Evolutionary conservation across 2,797 vertebrate genomes (phyloP).

Genomic region (Aythya fuligula): DNA sequence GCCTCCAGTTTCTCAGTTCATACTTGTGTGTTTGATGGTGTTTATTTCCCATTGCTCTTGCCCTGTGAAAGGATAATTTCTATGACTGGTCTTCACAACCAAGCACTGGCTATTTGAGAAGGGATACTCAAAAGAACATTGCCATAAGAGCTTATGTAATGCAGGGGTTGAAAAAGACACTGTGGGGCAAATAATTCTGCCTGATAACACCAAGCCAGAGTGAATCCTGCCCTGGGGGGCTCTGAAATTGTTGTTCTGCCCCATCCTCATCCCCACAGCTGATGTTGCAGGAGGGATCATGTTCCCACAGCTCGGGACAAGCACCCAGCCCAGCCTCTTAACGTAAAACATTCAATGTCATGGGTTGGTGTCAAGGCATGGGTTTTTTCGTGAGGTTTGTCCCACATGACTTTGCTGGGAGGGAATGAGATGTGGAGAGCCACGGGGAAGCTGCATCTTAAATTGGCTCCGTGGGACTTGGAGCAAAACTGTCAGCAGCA

Average conservation of each 20-base stretch:
- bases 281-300: not conserved
- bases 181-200: not conserved
- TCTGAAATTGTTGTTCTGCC: not conserved
- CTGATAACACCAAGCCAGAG: not conserved
- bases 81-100: not conserved
- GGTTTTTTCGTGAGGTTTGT: not conserved
- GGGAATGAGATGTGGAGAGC: not conserved
- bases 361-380: not conserved
- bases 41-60: not conserved
- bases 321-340: not conserved
- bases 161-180: not conserved
- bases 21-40: not conserved
- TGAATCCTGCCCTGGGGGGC: not conserved
- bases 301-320: not conserved
- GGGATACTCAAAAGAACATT: not conserved
- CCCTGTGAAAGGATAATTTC: not conserved
- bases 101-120: not conserved
- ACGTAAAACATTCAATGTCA: accelerated
- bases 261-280: not conserved
- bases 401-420: not conserved
- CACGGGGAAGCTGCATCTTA: not conserved
- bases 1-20: not conserved
- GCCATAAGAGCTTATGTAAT: not conserved
- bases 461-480: conserved; percentile 17
- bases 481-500: conserved; percentile 64